A percentile compares a stretch with the other conserved stretches of the same genome.
Conservation (phyloP, 1,140 invertebrate species). For the Chelonus insularis region DNA sequence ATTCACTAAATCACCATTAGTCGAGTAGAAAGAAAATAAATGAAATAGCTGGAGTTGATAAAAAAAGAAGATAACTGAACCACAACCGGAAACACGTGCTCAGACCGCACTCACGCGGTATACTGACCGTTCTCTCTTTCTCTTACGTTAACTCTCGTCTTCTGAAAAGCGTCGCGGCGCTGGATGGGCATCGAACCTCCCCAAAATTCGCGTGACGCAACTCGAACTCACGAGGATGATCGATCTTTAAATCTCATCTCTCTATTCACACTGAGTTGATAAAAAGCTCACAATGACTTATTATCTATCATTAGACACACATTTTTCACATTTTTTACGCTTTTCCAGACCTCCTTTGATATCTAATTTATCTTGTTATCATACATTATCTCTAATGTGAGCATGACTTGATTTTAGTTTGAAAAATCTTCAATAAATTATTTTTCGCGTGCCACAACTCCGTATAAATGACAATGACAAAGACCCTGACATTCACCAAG, state of each 20-base stretch:
- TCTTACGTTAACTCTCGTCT: background rate
- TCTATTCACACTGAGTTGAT: too few species aligned
- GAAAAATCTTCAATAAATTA: background rate
- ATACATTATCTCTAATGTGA: too few species aligned
- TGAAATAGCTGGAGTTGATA: background rate
- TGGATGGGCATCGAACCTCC: background rate
- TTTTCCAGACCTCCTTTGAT: too few species aligned
- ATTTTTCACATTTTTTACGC: too few species aligned
- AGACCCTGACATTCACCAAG: background rate
- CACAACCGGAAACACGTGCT: constrained; percentile 21
- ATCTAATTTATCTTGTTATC: too few species aligned
- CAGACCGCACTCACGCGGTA: constrained; percentile 12
- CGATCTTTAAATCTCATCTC: too few species aligned
- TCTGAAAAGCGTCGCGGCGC: constrained; percentile 3
- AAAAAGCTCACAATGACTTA: too few species aligned
- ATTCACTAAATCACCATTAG: background rate
- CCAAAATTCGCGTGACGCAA: background rate
- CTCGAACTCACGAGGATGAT: background rate
- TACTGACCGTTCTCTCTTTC: constrained; percentile 11
- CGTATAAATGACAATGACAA: constrained; percentile 8
- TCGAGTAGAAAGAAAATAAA: background rate
- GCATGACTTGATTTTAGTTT: too few species aligned
- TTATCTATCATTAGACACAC: too few species aligned
- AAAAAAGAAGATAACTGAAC: background rate
- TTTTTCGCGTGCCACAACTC: background rate